Base-by-base conservation (phyloP, 2,888 invertebrate species). In the Folsomia candida region DNA sequence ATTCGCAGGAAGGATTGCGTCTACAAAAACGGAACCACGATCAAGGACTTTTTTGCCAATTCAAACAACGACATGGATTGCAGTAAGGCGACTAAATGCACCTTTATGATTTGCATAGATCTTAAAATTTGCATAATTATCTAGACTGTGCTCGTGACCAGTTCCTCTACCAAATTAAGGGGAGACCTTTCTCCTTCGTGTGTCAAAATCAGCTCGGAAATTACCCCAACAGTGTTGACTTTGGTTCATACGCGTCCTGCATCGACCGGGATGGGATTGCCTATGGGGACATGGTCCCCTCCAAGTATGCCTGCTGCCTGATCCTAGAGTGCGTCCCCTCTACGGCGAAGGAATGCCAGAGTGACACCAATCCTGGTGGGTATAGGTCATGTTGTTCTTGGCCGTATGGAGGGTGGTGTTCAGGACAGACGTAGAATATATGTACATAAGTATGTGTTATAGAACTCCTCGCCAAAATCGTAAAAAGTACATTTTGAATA, bases 1-100 rank as follows among this genome's bases (percentile, higher is more conserved):
- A n/a, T 70, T 83, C 82, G 75, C 81, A 89, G 89, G 61, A 86
- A 87, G 29, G 86, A 85, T 76, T 90, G 89, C 79, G 86, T 86
- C 22, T 88, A 87, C 83, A 86, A 86, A 77, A 87, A 88, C 80
- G 87, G 87, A 25, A 82, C 82, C 47, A 85, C 85, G 80, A 84
- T 89, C 29, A 86, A 86, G 26, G 83, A 86, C 57, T 89, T 51
- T 25, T 63, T 65, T 84, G 82, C 82, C 71, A 83, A 81, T 76
- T 81, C 81, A 75, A 82, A 84, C 81, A 75, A 74, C 1, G 82
- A 26, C 0, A 71, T 80, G 62, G 85, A 87, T 82, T 89, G 89
- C 84, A 86, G 89, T 89, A 85, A 87, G n/a, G 88, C 86, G 80
- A 11, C 60, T 57, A 22, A 18, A 61, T 1, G 9, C 51, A 1